phyloP scores from a whole-genome alignment of 1,140 invertebrate species.

The Cyphomyrmex costatus region DNA sequence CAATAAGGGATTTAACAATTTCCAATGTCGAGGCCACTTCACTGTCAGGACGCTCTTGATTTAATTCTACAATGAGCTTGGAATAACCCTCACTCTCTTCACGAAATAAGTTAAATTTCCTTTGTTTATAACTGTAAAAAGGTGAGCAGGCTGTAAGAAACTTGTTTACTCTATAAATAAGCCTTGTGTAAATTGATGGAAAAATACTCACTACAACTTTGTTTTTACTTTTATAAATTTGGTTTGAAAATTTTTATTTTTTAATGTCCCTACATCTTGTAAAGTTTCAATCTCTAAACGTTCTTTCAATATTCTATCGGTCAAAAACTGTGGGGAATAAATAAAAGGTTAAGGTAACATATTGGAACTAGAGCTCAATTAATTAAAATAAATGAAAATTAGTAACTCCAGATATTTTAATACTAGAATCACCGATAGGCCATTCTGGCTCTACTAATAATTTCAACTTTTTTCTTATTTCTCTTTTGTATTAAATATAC shows the following conservation, averaged over 20 bases:
- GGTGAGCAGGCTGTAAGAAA: background rate
- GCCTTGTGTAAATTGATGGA: background rate
- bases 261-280: conserved; percentile 96
- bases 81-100: conserved; percentile 99
- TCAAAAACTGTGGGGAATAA: conserved; percentile 89
- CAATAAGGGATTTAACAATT: conserved; percentile 97
- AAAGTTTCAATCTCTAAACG: conserved; percentile 97
- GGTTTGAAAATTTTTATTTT: conserved; percentile 96
- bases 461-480: background rate
- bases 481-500: background rate
- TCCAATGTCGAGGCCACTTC: conserved; percentile 90
- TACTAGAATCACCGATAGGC: too few species aligned
- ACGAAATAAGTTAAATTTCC: conserved; percentile 99
- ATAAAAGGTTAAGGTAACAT: conserved; percentile 56
- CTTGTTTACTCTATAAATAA: background rate
- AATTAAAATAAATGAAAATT: background rate
- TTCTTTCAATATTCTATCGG: conserved; percentile 96
- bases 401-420: background rate
- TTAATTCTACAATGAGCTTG: conserved; percentile 98
- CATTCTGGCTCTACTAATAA: background rate
- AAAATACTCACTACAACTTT: conserved; percentile 96
- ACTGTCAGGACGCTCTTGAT: conserved; percentile 93
- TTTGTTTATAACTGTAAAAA: conserved; percentile 97
- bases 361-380: background rate
- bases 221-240: conserved; percentile 99